A percentile compares a stretch with the other conserved stretches of the same genome.
Evolutionary conservation across 2,888 invertebrate species (phyloP).

Genomic region (Aethes cnicana): DNA sequence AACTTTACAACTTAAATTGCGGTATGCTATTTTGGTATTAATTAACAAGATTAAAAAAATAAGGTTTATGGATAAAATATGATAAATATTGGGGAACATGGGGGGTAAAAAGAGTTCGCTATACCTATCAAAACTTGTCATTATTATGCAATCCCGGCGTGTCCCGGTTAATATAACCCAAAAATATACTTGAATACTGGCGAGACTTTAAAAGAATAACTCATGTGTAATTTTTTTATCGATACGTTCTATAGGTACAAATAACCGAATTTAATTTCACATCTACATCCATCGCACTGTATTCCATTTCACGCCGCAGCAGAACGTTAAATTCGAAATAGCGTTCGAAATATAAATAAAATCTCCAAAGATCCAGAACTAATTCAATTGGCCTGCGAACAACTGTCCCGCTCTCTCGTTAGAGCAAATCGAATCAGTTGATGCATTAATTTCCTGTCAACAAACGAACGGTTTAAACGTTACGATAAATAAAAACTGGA

Average conservation of each 20-base stretch:
- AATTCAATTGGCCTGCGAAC: constrained; percentile 34
- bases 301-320: constrained; percentile 8
- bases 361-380: constrained; percentile 25
- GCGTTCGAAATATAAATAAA: constrained; percentile 23
- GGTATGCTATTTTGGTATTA: constrained; percentile 7
- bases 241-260: too few relatives aligned
- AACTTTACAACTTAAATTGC: constrained; percentile 23
- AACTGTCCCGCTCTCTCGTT: constrained; percentile 43
- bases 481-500: constrained; percentile 65
- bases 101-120: too few relatives aligned
- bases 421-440: constrained; percentile 57
- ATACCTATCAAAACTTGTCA: too few relatives aligned
- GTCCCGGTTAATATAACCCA: too few relatives aligned
- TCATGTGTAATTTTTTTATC: too few relatives aligned
- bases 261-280: neutral
- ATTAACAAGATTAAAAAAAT: too few relatives aligned
- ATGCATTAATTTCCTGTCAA: constrained; percentile 78
- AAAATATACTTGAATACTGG: too few relatives aligned
- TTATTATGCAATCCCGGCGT: too few relatives aligned
- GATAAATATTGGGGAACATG: too few relatives aligned
- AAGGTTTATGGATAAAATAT: too few relatives aligned
- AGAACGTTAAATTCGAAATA: constrained; percentile 9
- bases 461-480: constrained; percentile 60
- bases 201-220: too few relatives aligned
- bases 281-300: constrained; percentile 1